Conservation (phyloP, 2,888 invertebrate species). For the Caenorhabditis sp. region DNA sequence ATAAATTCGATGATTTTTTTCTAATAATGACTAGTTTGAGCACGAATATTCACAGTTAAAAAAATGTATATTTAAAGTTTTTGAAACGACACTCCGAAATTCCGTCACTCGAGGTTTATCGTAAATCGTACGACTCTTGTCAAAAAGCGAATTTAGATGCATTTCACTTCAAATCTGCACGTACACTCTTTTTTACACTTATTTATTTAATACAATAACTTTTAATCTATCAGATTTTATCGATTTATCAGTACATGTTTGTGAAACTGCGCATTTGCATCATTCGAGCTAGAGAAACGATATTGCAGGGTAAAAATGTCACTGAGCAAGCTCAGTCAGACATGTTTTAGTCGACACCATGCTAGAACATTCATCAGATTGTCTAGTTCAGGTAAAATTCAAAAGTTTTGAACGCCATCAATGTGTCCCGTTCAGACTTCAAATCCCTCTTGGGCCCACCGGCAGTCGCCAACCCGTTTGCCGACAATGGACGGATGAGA, state of each 20-base stretch:
- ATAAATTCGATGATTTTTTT: constrained; percentile 22
- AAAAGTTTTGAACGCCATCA: neutral
- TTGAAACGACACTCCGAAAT: constrained; percentile 43
- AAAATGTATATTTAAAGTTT: neutral
- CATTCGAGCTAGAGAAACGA: constrained; percentile 9
- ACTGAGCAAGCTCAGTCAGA: constrained; percentile 50
- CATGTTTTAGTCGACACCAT: constrained; percentile 32
- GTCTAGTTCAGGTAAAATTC: constrained; percentile 44
- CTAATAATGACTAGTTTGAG: neutral
- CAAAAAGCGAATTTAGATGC: constrained; percentile 15
- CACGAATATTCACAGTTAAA: neutral
- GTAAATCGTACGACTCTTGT: constrained; percentile 41
- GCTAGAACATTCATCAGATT: constrained; percentile 35
- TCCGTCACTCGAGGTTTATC: constrained; percentile 27
- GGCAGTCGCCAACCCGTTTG: constrained; percentile 51
- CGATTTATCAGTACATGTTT: neutral
- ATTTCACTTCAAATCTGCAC: constrained; percentile 5
- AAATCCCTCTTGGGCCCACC: constrained; percentile 53
- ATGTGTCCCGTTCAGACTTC: constrained; percentile 25
- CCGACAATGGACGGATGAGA: constrained; percentile 38
- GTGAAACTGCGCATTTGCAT: constrained; percentile 2
- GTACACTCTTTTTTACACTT: neutral
- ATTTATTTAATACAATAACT: neutral
- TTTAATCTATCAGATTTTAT: neutral
- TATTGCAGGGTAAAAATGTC: constrained; percentile 52